phyloP scores from a whole-genome alignment of 1,140 invertebrate genomes.

The Drosophila bipectinata region DNA sequence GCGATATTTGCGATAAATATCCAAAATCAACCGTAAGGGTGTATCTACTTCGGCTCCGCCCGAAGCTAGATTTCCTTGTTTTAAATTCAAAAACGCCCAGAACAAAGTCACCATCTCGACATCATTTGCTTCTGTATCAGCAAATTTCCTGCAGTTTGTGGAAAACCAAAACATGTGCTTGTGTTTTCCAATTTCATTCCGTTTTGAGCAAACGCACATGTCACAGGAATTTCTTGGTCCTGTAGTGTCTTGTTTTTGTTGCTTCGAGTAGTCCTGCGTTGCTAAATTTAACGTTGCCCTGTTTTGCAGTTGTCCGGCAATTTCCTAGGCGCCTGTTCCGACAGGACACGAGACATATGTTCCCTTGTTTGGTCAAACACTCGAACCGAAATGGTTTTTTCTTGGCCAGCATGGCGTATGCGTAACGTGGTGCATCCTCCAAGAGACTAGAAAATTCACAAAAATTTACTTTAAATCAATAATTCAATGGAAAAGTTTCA shows the following conservation, averaged over 20 bases:
- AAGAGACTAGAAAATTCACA: conserved; percentile 6
- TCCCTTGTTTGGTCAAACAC: conserved; percentile 38
- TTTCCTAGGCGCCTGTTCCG: conserved; percentile 19
- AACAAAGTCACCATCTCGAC: neutral
- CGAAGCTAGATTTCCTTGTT: neutral
- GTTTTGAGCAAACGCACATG: conserved; percentile 5
- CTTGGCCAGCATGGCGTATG: conserved; percentile 31
- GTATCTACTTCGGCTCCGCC: too few relatives aligned
- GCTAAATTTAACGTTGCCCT: neutral
- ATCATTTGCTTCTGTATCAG: conserved; percentile 21
- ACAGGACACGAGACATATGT: conserved; percentile 36
- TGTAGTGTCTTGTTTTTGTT: neutral
- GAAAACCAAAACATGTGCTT: conserved; percentile 24
- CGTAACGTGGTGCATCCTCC: conserved; percentile 40
- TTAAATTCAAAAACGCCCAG: neutral
- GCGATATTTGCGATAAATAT: too few relatives aligned
- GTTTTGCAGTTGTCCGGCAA: conserved; percentile 25
- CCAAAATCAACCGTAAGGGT: too few relatives aligned
- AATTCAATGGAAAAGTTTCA: conserved; percentile 7
- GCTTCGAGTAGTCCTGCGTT: neutral
- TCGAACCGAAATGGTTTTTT: conserved; percentile 31
- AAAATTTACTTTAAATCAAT: conserved; percentile 42
- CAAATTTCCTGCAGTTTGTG: conserved; percentile 19
- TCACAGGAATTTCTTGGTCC: neutral
- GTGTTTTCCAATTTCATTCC: conserved; percentile 23